Evolutionary conservation across 2,797 vertebrate genomes (phyloP), one percentile per base, ranked within the genome.

Genomic region (Pipistrellus kuhlii): DNA sequence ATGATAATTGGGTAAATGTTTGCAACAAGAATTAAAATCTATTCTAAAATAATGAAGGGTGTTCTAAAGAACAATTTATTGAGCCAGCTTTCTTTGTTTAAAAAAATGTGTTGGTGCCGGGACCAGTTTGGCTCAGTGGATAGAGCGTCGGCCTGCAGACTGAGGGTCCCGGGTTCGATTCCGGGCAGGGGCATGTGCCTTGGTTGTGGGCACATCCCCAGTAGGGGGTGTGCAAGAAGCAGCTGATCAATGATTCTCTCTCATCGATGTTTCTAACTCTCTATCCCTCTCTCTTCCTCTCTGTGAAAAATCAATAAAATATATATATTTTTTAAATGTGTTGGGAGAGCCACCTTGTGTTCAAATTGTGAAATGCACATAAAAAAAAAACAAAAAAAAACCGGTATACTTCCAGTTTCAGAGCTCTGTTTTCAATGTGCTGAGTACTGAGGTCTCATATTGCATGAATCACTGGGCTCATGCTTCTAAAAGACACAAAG

Each of bases 341-440:
- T 76, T 95, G 57, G 90, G 59, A 66, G 93, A n/a, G 82, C 92
- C 90, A 75, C 64, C 93, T 68, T 51, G 85, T 97, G 80, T 91
- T 97, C 88, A 95, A 32, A 71, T 90, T 77, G 72, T 92, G 35
- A 93, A 97, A 83, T 69, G 55, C n/a, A 71, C 5, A 88, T 41
- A 7, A 17, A 51, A 51, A 51, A 51, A 14, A 51, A 51, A 48
- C 14, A 66, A 14, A 51, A 51, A 48, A 48, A 66, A n/a, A n/a
- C n/a, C 51, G 51, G 17, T 77, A 5, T 51, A 90, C 21, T 90
- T 75, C 64, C 12, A 64, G 15, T 69, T 85, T 10, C 48, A 73
- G 44, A 4, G 9, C 20, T 77, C 41, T 44, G 17, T 53, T 91
- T 94, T 93, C n/a, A 78, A 20, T 84, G 71, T 91, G 23, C 83